These are phyloP conservation scores for Ranitomeya variabilis DNA, from an alignment of 2,113 vertebrate genomes.

Conservation along the genomic window DNA sequence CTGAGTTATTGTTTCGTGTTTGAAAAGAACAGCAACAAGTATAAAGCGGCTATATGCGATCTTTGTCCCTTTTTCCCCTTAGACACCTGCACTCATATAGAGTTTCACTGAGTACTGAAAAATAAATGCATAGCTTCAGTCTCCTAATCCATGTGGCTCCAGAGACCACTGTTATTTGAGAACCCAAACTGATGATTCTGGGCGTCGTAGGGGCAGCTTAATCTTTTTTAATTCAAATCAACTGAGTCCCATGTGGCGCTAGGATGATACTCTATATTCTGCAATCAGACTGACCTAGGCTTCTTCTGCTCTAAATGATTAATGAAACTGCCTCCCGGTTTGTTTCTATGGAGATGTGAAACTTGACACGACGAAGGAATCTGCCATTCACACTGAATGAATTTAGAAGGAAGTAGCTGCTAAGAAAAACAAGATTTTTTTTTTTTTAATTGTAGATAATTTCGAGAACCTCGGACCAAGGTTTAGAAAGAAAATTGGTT, in stretches of 20 bases:
- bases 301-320: constrained; percentile 99
- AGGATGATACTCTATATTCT: constrained; percentile 99
- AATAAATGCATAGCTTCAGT: constrained; percentile 97
- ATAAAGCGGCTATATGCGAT: constrained; percentile 74
- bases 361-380: constrained; percentile 96
- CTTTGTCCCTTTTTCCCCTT: constrained; percentile 76
- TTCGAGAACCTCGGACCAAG: constrained; percentile 3
- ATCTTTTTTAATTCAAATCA: constrained; percentile 97
- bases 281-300: constrained; percentile 99
- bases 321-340: constrained; percentile 99
- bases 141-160: constrained; percentile 99
- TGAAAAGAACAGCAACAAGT: constrained; percentile 85
- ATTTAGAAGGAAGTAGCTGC: constrained; percentile 70
- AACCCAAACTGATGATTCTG: constrained; percentile 89
- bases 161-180: constrained; percentile 96
- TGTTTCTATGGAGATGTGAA: constrained; percentile 97
- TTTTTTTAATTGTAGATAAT: constrained; percentile 21
- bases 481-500: neutral
- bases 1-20: constrained; percentile 89
- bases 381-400: constrained; percentile 83
- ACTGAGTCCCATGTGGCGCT: constrained; percentile 86
- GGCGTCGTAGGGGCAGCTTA: constrained; percentile 84
- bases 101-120: constrained; percentile 95
- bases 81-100: constrained; percentile 97
- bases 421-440: constrained; percentile 62